Percentiles rank a stretch among this genome's conserved stretches.
These are phyloP conservation scores for Dendrolimus kikuchii DNA, from an alignment of 1,140 invertebrate species.

Conservation along the genomic window DNA sequence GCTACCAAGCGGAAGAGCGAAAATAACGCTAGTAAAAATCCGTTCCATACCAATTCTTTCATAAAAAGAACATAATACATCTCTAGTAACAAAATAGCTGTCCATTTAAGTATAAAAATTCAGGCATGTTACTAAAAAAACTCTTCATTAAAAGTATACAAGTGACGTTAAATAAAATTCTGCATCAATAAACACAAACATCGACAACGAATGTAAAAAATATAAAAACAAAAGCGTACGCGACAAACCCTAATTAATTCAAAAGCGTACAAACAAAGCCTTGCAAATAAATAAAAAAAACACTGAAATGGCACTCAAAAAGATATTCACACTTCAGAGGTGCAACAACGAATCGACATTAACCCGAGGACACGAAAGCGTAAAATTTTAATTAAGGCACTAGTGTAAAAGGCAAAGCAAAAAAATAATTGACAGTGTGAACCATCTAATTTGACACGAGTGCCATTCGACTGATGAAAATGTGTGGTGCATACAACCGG, in stretches of 20 bases:
- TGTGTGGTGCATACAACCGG: conserved; percentile 4
- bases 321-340: conserved; percentile 58
- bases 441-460: conserved; percentile 54
- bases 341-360: conserved; percentile 33
- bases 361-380: conserved; percentile 23
- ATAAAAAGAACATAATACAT: no score
- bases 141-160: no score
- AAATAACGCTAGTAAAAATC: not conserved
- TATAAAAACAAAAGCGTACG: conserved; percentile 10
- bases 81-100: no score
- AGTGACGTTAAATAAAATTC: no score
- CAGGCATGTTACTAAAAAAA: no score
- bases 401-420: conserved; percentile 40
- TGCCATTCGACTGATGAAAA: conserved; percentile 47
- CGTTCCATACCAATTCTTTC: no score
- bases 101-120: no score
- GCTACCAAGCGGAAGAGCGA: conserved; percentile 5
- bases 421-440: conserved; percentile 54
- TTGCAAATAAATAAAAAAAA: conserved; percentile 28
- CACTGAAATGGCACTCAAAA: conserved; percentile 25
- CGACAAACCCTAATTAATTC: conserved; percentile 48
- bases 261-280: conserved; percentile 33
- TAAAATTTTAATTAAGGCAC: conserved; percentile 65
- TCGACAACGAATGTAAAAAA: no score
- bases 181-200: no score